Evolutionary conservation across 1,140 invertebrate genomes (phyloP).

Genomic region (Phymastichus coffea): DNA sequence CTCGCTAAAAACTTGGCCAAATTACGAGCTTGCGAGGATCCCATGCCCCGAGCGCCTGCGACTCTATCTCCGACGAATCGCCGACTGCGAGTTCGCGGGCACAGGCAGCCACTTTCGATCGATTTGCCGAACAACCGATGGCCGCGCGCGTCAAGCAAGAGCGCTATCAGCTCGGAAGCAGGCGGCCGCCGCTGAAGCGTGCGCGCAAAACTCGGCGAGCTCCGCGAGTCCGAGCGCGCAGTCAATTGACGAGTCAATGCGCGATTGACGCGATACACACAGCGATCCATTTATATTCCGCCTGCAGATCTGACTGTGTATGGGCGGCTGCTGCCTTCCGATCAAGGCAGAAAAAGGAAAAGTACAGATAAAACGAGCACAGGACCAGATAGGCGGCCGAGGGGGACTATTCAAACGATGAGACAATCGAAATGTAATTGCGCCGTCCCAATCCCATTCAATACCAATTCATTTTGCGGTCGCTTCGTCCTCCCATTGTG

Average conservation of each 20-base stretch:
- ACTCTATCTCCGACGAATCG: too few relatives aligned
- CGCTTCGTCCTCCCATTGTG: conserved; percentile 38
- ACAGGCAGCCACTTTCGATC: too few relatives aligned
- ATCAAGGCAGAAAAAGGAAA: background rate
- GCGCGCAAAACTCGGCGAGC: conserved; percentile 42
- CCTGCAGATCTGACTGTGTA: too few relatives aligned
- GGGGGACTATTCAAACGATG: conserved; percentile 48
- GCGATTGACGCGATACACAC: conserved; percentile 46
- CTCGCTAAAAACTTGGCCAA: too few relatives aligned
- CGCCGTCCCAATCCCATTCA: conserved; percentile 44
- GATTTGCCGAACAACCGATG: too few relatives aligned
- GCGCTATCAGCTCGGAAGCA: conserved; percentile 27
- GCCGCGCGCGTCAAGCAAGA: too few relatives aligned
- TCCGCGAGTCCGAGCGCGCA: conserved; percentile 23
- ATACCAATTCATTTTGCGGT: conserved; percentile 48
- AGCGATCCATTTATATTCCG: too few relatives aligned
- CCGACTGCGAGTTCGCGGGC: too few relatives aligned
- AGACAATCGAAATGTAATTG: conserved; percentile 56
- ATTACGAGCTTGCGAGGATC: too few relatives aligned
- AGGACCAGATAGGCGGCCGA: background rate
- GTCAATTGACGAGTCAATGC: conserved; percentile 48
- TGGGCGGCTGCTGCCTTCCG: too few relatives aligned
- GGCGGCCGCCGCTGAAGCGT: conserved; percentile 11
- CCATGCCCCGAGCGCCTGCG: too few relatives aligned
- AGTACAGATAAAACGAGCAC: conserved; percentile 12